Evolutionary conservation across 2,797 vertebrate genomes (phyloP).

Genomic region (Antennarius maculatus): DNA sequence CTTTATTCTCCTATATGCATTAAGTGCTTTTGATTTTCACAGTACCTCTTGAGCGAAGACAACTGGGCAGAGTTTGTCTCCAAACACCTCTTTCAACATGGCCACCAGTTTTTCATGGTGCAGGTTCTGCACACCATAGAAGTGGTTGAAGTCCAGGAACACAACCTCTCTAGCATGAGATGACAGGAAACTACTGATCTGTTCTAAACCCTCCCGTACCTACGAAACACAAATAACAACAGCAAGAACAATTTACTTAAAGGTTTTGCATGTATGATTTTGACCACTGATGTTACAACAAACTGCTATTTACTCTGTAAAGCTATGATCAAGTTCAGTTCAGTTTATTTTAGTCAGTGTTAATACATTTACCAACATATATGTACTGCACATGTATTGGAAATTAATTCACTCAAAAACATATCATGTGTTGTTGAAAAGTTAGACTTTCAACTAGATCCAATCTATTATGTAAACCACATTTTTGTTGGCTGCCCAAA

Average conservation of each 20-base stretch:
- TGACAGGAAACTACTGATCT: conserved; percentile 91
- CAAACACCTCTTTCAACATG: conserved; percentile 93
- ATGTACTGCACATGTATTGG: too few relatives aligned
- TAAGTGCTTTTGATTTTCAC: not conserved
- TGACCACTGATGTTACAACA: too few relatives aligned
- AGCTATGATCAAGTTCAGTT: too few relatives aligned
- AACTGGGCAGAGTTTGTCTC: conserved; percentile 94
- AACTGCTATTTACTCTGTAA: too few relatives aligned
- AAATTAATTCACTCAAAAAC: too few relatives aligned
- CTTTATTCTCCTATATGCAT: not conserved
- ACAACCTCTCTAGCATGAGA: conserved; percentile 91
- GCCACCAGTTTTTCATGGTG: conserved; percentile 97
- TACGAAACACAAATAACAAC: conserved; percentile 29
- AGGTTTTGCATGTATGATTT: too few relatives aligned
- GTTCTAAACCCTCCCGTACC: conserved; percentile 94
- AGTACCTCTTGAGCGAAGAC: conserved; percentile 93
- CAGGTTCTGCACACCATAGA: conserved; percentile 96
- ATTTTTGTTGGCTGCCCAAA: too few relatives aligned
- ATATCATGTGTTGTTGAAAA: too few relatives aligned
- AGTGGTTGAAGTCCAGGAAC: conserved; percentile 99
- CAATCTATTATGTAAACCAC: too few relatives aligned
- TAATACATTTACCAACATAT: too few relatives aligned
- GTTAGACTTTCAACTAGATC: too few relatives aligned
- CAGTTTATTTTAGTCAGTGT: too few relatives aligned
- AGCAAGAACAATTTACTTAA: not conserved